These are phyloP conservation scores for Drosophila lacicola DNA, from an alignment of 2,888 invertebrate genomes.

Conservation along the genomic window DNA sequence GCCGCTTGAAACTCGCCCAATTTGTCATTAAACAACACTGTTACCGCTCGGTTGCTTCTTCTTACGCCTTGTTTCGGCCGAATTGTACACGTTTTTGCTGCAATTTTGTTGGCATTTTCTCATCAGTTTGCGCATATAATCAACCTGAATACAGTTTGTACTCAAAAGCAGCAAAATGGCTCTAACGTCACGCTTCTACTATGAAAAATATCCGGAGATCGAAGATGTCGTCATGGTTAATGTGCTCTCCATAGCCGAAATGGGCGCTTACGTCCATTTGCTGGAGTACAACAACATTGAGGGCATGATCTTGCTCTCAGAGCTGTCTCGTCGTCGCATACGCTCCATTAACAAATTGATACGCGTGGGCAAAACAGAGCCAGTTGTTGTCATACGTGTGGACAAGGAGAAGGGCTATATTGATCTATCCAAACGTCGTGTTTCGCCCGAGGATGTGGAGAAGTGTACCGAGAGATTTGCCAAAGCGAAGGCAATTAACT, in stretches of 20 bases:
- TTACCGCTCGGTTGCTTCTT: conserved; percentile 50
- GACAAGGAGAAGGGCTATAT: conserved; percentile 99
- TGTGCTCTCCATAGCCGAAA: conserved; percentile 98
- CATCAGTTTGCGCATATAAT: conserved; percentile 19
- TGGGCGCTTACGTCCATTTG: conserved; percentile 99
- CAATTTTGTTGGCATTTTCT: conserved; percentile 41
- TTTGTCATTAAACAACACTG: conserved; percentile 41
- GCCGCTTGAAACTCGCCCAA: conserved; percentile 24
- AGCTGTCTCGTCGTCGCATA: conserved; percentile 98
- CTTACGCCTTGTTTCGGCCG: conserved; percentile 54
- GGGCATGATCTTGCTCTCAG: conserved; percentile 99
- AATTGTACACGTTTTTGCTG: conserved; percentile 81
- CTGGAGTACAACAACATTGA: conserved; percentile 99
- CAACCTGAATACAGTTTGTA: conserved; percentile 11
- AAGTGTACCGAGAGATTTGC: conserved; percentile 99
- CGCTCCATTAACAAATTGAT: conserved; percentile 99
- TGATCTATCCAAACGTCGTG: conserved; percentile 99
- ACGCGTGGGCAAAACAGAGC: conserved; percentile 98
- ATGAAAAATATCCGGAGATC: conserved; percentile 97
- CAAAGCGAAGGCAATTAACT: conserved; percentile 99
- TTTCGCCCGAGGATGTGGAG: conserved; percentile 98
- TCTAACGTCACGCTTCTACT: conserved; percentile 97
- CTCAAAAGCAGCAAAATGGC: conserved; percentile 87
- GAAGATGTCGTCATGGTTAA: conserved; percentile 99
- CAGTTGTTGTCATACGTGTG: conserved; percentile 99